Evolutionary conservation across 1,140 invertebrate species (phyloP).

Genomic region (Ceratosolen solmsi): DNA sequence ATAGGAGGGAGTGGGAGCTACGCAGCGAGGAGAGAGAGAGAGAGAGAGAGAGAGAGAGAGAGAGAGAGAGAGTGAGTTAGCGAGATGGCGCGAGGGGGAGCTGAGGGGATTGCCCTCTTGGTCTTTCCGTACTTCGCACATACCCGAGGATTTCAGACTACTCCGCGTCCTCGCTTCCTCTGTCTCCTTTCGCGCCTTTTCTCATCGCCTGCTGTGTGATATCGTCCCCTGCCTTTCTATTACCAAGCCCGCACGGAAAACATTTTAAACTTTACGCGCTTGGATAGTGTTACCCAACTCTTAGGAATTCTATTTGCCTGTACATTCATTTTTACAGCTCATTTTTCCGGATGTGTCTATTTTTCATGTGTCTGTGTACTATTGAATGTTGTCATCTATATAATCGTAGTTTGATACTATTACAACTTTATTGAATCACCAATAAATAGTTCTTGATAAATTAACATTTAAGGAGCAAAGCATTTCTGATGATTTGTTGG

Average conservation of each 20-base stretch:
- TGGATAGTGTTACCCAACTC: conserved; percentile 28
- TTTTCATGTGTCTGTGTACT: too few species aligned
- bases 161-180: background rate
- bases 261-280: conserved; percentile 1
- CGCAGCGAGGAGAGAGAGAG: background rate
- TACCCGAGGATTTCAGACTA: too few species aligned
- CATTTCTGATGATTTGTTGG: too few species aligned
- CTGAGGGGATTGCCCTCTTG: background rate
- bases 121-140: too few species aligned
- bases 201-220: background rate
- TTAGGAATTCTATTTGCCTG: conserved; percentile 1
- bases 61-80: background rate
- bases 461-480: too few species aligned
- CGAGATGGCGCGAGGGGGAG: conserved; percentile 47
- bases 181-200: background rate
- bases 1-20: background rate
- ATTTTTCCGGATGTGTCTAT: background rate
- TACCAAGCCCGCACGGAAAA: conserved; percentile 5
- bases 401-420: too few species aligned
- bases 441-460: too few species aligned
- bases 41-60: background rate
- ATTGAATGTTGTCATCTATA: too few species aligned
- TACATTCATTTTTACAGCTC: background rate
- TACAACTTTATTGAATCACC: too few species aligned
- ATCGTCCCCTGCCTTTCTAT: background rate